phyloP scores from a whole-genome alignment of 2,888 invertebrate species.

The Drosophila putrida region DNA sequence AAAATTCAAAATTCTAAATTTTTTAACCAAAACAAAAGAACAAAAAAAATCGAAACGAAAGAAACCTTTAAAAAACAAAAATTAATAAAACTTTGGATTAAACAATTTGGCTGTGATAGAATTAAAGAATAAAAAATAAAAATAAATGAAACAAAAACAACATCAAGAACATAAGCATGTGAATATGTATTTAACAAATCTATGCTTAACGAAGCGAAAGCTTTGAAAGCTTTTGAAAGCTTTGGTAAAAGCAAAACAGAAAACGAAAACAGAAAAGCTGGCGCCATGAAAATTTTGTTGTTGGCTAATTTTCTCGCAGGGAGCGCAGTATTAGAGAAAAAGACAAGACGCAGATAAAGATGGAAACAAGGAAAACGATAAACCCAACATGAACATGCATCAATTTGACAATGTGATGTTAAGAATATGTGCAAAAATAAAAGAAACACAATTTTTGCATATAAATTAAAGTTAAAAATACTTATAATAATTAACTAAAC shows the following conservation, averaged over 20 bases:
- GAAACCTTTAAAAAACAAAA: conserved; percentile 22
- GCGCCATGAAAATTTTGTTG: conserved; percentile 66
- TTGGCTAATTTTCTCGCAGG: conserved; percentile 71
- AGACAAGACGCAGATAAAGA: conserved; percentile 22
- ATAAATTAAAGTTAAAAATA: conserved; percentile 36
- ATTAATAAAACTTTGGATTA: conserved; percentile 81
- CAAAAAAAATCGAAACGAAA: conserved; percentile 24
- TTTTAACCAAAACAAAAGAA: conserved; percentile 57
- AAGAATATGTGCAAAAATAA: conserved; percentile 60
- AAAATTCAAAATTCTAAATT: conserved; percentile 85
- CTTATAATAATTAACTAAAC: conserved; percentile 36
- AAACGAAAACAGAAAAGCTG: conserved; percentile 45
- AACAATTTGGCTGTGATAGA: conserved; percentile 86
- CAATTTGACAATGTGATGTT: conserved; percentile 83
- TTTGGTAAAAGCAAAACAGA: conserved; percentile 25
- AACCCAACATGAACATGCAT: conserved; percentile 67
- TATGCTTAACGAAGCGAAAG: conserved; percentile 29
- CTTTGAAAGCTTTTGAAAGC: conserved; percentile 57
- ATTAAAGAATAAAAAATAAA: conserved; percentile 66
- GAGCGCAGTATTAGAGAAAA: conserved; percentile 74
- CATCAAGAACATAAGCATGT: conserved; percentile 18
- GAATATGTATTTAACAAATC: conserved; percentile 48
- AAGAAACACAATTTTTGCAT: conserved; percentile 43
- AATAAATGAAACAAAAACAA: conserved; percentile 32
- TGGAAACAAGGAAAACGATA: conserved; percentile 20